Evolutionary conservation across 2,113 vertebrate species (phyloP), one percentile per base, ranked within the genome.

Genomic region (Charadrius vociferus): DNA sequence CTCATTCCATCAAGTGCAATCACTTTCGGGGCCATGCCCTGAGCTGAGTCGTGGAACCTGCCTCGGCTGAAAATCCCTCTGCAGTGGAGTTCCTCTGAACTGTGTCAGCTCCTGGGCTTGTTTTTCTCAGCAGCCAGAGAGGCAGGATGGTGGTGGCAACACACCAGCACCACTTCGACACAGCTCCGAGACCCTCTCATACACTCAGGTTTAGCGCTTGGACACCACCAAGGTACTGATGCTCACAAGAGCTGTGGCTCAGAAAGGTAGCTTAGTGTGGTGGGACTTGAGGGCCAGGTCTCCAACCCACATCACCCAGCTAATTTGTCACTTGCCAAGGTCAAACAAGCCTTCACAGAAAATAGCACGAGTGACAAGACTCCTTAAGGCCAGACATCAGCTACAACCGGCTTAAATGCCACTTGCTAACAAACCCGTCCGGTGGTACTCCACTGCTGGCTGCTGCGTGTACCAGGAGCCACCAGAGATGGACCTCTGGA

Each of bases 361-460:
- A 43, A 16, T 2, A 45, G 45, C 47, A 24, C 1, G 1, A 66
- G 50, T 9, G 47, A 61, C 45, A n/a, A 70, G 71, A 12, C 50
- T 37, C 50, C 78, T 47, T 1, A 23, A 37, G 26, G 62, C 37
- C 79, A 59, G 13, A 4, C 43, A 16, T 1, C 58, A 36, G 27
- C 84, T 55, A 10, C 1, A 29, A 22, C 8, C 3, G 45, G 7
- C 16, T 45, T 23, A 32, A 71, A 71, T 3, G 29, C 37, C 88
- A 8, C 52, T 16, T 0, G 2, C 39, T 59, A 41, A 11, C 22
- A 6, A 66, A 50, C 7, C 47, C 6, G 0, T 2, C n/a, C 36
- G 0, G 22, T 1, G 11, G 26, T 14, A 22, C 43, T 9, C 7
- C 15, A 10, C 58, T 1, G 17, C 67, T 11, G 14, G 27, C 74